A percentile compares a stretch with the other conserved stretches of the same genome.
phyloP scores from a whole-genome alignment of 2,888 invertebrate genomes.

The Sphecodes monilicornis region DNA sequence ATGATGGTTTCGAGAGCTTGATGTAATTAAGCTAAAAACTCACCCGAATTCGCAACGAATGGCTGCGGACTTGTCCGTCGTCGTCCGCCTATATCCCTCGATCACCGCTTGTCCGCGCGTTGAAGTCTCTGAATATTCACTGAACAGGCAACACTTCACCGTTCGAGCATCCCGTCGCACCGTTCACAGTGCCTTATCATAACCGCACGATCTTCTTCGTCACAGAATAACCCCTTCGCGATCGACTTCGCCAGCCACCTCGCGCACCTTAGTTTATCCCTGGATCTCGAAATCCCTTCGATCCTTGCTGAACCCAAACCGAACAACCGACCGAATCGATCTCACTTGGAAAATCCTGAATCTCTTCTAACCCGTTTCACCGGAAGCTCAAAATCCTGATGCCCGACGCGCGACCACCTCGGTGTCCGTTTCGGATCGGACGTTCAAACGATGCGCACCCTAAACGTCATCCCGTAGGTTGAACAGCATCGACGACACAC shows the following conservation, averaged over 20 bases:
- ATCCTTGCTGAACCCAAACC: neutral
- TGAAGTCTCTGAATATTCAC: constrained; percentile 78
- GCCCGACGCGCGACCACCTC: neutral
- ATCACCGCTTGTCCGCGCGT: constrained; percentile 73
- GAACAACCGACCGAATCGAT: neutral
- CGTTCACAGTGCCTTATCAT: constrained; percentile 66
- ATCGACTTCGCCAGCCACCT: neutral
- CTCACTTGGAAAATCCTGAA: neutral
- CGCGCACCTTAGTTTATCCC: neutral
- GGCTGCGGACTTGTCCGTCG: constrained; percentile 62
- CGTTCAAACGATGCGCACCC: no score
- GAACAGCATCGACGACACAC: neutral
- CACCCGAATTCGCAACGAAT: constrained; percentile 72
- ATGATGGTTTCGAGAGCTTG: neutral
- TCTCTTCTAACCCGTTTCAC: neutral
- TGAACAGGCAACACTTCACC: constrained; percentile 76
- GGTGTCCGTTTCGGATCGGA: neutral
- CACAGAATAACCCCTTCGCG: constrained; percentile 48
- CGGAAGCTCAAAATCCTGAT: neutral
- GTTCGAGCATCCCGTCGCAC: constrained; percentile 67
- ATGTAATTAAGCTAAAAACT: constrained; percentile 39
- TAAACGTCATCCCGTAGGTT: neutral
- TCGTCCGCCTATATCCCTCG: constrained; percentile 72
- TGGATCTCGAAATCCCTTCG: neutral
- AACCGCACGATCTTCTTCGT: constrained; percentile 55